phyloP scores from a whole-genome alignment of 1,140 invertebrate genomes.

The Bicyclus anynana region DNA sequence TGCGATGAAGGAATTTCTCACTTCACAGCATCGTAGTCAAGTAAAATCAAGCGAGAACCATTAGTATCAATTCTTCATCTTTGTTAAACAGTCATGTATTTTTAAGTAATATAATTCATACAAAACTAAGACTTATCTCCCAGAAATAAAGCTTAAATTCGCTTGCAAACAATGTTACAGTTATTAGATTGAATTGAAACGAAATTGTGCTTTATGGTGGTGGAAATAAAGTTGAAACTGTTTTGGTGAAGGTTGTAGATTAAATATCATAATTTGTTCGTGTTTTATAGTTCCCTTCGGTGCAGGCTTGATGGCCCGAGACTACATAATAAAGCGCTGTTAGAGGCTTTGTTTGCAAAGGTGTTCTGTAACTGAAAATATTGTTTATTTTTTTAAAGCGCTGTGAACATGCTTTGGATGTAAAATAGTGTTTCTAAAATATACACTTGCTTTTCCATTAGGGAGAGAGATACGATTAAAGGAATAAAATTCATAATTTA shows the following conservation, averaged over 20 bases:
- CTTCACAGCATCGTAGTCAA: not conserved
- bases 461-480: too few species aligned
- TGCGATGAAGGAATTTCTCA: not conserved
- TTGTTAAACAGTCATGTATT: constrained; percentile 1
- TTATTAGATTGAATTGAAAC: not conserved
- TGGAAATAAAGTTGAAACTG: not conserved
- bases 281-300: constrained; percentile 5
- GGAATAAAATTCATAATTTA: too few species aligned
- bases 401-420: not conserved
- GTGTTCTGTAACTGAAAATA: not conserved
- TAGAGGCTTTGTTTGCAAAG: not conserved
- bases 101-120: not conserved
- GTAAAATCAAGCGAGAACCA: not conserved
- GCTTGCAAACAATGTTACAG: not conserved
- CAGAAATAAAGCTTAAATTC: not conserved
- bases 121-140: not conserved
- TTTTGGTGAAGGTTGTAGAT: not conserved
- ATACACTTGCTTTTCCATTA: too few species aligned
- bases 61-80: not conserved
- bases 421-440: too few species aligned
- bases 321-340: constrained; percentile 1
- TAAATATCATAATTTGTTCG: constrained; percentile 17
- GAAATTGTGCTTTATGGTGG: not conserved
- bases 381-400: not conserved
- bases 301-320: constrained; percentile 8